phyloP scores from a whole-genome alignment of 2,888 invertebrate species.

The Hirtodrosophila histrioides region DNA sequence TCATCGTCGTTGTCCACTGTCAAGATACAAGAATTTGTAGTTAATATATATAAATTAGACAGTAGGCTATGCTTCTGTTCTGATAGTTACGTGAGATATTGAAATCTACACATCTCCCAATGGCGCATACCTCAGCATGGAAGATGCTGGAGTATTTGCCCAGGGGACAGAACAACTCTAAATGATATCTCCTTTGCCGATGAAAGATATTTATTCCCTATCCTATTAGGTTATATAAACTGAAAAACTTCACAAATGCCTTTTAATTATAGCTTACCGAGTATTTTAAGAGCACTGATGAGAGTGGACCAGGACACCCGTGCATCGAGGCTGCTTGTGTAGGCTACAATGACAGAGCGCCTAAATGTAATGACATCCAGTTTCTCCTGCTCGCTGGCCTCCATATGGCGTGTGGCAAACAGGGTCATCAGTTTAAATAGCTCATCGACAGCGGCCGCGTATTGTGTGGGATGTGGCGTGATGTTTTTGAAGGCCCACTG shows the following conservation, averaged over 20 bases:
- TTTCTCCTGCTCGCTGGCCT: conserved; percentile 90
- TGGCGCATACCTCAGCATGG: too few relatives aligned
- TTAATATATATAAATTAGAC: background rate
- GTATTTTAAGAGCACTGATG: conserved; percentile 93
- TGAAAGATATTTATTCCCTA: too few relatives aligned
- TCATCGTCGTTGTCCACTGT: conserved; percentile 94
- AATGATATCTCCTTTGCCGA: too few relatives aligned
- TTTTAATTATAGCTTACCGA: conserved; percentile 82
- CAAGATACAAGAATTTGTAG: background rate
- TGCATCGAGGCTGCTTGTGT: conserved; percentile 94
- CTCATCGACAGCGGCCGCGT: conserved; percentile 96
- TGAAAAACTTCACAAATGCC: too few relatives aligned
- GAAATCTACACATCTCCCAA: too few relatives aligned
- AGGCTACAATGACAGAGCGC: conserved; percentile 93
- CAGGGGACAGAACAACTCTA: too few relatives aligned
- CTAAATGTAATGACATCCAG: conserved; percentile 94
- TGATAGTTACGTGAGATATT: too few relatives aligned
- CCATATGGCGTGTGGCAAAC: conserved; percentile 93
- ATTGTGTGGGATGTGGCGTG: conserved; percentile 97
- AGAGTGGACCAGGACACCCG: conserved; percentile 97
- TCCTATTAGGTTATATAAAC: too few relatives aligned
- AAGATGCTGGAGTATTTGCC: too few relatives aligned
- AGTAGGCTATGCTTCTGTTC: too few relatives aligned
- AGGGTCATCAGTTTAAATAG: conserved; percentile 95
- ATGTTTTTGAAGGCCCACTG: conserved; percentile 99